phyloP scores from a whole-genome alignment of 2,797 vertebrate genomes.

The Coranthus polyacanthus region DNA sequence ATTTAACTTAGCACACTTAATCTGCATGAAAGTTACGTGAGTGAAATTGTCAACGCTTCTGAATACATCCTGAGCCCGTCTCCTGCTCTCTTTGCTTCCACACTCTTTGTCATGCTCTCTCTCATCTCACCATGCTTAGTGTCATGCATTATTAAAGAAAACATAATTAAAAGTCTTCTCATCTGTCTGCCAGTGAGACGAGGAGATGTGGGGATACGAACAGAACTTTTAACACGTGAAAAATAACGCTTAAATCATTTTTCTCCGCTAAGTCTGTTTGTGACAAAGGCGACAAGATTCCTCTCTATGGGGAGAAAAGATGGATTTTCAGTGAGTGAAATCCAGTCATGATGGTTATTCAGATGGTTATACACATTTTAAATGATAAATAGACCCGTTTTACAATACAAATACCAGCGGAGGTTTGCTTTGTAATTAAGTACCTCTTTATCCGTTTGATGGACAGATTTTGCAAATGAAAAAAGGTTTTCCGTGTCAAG shows the following conservation, averaged over 20 bases:
- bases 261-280: conserved; percentile 20
- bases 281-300: conserved; percentile 34
- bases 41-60: conserved; percentile 22
- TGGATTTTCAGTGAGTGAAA: conserved; percentile 7
- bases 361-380: no score
- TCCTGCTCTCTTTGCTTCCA: not conserved
- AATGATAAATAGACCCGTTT: no score
- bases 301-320: not conserved
- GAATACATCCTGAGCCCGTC: not conserved
- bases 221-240: conserved; percentile 19
- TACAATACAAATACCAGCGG: no score
- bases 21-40: conserved; percentile 30
- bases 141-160: conserved; percentile 30
- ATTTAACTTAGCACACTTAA: conserved; percentile 38
- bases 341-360: not conserved
- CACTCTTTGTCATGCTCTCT: not conserved
- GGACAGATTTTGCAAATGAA: no score
- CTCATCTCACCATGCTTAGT: not conserved
- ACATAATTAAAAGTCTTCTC: conserved; percentile 50
- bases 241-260: conserved; percentile 21
- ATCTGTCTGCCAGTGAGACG: conserved; percentile 29
- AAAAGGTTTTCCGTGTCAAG: no score
- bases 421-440: no score
- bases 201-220: conserved; percentile 15
- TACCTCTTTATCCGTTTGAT: no score